phyloP scores from a whole-genome alignment of 2,888 invertebrate genomes.

The Shargacucullia verbasci region DNA sequence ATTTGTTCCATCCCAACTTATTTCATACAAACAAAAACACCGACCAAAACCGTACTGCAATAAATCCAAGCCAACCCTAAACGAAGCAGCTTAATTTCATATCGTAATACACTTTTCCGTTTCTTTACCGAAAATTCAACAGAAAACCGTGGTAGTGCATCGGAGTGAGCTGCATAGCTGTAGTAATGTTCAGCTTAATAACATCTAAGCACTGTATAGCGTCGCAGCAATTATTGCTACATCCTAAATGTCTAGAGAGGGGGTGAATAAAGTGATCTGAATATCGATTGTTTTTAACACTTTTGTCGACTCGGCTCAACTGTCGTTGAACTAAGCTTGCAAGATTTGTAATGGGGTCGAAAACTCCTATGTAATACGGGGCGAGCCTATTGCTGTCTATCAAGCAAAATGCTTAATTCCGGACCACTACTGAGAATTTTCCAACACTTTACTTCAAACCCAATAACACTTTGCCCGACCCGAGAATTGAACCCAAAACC shows the following conservation, averaged over 20 bases:
- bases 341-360: no score
- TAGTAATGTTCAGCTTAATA: conserved; percentile 74
- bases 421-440: no score
- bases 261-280: conserved; percentile 10
- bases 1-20: no score
- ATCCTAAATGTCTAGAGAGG: conserved; percentile 68
- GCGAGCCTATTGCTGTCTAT: no score
- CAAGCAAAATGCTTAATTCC: no score
- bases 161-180: conserved; percentile 59
- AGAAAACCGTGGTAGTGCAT: conserved; percentile 45
- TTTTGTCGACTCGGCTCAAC: no score
- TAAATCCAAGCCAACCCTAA: conserved; percentile 51
- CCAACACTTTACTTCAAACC: no score
- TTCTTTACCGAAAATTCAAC: conserved; percentile 42
- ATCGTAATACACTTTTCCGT: conserved; percentile 59
- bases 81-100: conserved; percentile 57
- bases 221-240: conserved; percentile 79
- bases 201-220: conserved; percentile 67
- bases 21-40: conserved; percentile 9
- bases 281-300: no score
- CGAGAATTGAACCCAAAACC: no score
- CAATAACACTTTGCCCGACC: no score
- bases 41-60: conserved; percentile 31
- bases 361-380: no score
- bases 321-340: no score